phyloP scores from a whole-genome alignment of 2,797 vertebrate species.

The Delichon dasypus region DNA sequence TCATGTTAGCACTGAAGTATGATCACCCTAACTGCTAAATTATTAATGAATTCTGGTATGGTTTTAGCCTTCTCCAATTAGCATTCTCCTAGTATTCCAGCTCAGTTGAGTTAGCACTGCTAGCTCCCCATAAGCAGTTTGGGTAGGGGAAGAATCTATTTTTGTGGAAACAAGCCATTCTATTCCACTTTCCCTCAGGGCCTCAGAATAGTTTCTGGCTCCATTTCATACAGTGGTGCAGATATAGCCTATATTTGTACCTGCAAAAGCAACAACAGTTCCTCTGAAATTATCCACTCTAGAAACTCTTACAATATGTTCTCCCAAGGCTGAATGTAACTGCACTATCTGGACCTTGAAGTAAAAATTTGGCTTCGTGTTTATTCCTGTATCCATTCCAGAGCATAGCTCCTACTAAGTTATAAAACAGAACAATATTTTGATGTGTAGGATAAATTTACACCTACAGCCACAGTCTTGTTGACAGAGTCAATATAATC shows the following conservation, averaged over 20 bases:
- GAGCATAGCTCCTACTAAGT: neutral
- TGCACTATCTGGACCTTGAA: neutral
- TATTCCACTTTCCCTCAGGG: neutral
- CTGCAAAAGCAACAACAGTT: neutral
- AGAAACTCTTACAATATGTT: neutral
- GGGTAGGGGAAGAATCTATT: neutral
- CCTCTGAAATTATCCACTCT: neutral
- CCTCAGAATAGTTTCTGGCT: neutral
- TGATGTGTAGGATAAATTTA: constrained; percentile 25
- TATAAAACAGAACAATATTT: constrained; percentile 39
- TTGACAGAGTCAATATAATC: constrained; percentile 29
- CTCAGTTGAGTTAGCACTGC: neutral
- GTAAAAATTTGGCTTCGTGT: neutral
- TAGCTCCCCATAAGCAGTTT: neutral
- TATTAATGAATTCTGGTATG: neutral
- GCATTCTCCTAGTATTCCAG: neutral
- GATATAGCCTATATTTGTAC: neutral
- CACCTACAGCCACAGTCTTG: constrained; percentile 8
- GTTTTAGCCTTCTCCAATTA: neutral
- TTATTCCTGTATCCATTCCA: constrained; percentile 7
- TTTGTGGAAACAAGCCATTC: neutral
- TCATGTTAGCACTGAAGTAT: neutral
- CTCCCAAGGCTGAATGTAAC: neutral
- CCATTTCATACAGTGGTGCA: neutral
- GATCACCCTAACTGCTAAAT: neutral